A percentile compares a stretch with the other conserved stretches of the same genome.
Evolutionary conservation across 1,140 invertebrate genomes (phyloP).

Genomic region (Penaeus chinensis): DNA sequence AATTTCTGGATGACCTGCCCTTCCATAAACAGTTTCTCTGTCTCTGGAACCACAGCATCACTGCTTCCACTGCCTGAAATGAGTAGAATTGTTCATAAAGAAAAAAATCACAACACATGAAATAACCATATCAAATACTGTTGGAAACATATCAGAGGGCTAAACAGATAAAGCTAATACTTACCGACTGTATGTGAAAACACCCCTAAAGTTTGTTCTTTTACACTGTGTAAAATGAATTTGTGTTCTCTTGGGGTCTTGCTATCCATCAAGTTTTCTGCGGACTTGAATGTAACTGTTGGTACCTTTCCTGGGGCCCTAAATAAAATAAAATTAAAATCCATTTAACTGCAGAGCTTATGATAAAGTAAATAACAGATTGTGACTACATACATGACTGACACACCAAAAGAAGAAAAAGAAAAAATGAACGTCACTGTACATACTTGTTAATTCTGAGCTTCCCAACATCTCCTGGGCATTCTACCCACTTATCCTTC

Average conservation of each 20-base stretch:
- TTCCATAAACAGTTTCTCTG: conserved; percentile 75
- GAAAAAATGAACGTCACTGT: background rate
- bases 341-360: background rate
- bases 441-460: conserved; percentile 48
- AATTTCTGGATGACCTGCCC: conserved; percentile 94
- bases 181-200: conserved; percentile 75
- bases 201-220: conserved; percentile 87
- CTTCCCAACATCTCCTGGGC: conserved; percentile 40
- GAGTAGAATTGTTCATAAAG: background rate
- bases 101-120: background rate
- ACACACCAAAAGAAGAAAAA: background rate
- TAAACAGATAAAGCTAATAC: background rate
- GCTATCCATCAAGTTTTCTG: conserved; percentile 44
- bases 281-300: conserved; percentile 36
- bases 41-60: conserved; percentile 76
- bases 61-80: conserved; percentile 30
- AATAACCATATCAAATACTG: background rate
- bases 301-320: conserved; percentile 47
- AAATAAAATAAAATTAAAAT: background rate
- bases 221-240: conserved; percentile 88
- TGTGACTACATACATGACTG: background rate
- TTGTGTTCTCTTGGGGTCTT: conserved; percentile 88
- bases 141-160: background rate
- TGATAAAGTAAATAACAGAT: background rate
- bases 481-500: conserved; percentile 45